phyloP scores from a whole-genome alignment of 2,113 vertebrate species.

The Upupa epops region DNA sequence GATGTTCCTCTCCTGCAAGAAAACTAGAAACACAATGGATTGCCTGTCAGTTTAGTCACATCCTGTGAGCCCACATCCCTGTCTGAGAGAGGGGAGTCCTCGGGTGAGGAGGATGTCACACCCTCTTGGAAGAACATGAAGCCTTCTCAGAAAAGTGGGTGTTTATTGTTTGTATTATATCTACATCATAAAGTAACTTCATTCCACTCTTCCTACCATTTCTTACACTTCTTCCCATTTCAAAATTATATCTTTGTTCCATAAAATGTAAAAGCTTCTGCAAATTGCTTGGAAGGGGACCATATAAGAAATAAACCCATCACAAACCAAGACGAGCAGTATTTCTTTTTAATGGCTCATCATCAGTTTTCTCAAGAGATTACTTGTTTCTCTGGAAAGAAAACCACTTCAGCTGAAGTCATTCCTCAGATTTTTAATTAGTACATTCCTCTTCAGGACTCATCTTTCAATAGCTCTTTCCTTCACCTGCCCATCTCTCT shows the following conservation, averaged over 20 bases:
- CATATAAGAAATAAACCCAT: not conserved
- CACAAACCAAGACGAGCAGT: not conserved
- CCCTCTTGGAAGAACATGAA: not conserved
- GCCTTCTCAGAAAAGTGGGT: not conserved
- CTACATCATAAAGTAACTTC: not conserved
- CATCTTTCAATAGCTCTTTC: not conserved
- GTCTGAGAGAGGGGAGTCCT: not conserved
- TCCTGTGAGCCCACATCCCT: not conserved
- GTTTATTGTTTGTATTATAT: not conserved
- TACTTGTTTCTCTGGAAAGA: slow-evolving; percentile 1
- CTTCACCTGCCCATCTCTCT: not conserved
- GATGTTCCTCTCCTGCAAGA: not conserved
- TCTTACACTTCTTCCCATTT: not conserved
- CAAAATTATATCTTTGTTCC: not conserved
- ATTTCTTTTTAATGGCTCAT: slow-evolving; percentile 21
- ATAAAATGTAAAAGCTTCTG: slow-evolving; percentile 10
- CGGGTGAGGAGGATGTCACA: not conserved
- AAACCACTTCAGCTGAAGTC: slow-evolving; percentile 27
- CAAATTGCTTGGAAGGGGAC: not conserved
- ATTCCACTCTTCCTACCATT: not conserved
- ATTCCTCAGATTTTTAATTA: slow-evolving; percentile 49
- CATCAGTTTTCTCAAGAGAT: slow-evolving; percentile 3
- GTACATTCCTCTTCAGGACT: slow-evolving; percentile 19
- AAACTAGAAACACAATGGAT: not conserved
- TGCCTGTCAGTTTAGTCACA: not conserved